Evolutionary conservation across 2,888 invertebrate species (phyloP).

Genomic region (Allygus modestus): DNA sequence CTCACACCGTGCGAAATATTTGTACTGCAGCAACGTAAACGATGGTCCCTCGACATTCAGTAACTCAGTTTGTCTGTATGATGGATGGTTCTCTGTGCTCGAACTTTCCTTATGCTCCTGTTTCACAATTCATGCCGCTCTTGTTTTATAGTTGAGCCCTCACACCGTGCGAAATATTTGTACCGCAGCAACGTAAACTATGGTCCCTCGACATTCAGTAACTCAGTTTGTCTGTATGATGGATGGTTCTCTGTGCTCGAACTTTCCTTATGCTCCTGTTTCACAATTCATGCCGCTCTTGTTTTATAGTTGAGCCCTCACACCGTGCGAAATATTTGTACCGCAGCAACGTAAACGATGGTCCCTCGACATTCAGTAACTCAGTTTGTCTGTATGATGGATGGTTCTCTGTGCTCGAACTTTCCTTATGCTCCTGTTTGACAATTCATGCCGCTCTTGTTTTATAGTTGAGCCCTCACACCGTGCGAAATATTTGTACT

Average conservation of each 20-base stretch:
- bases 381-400: not conserved
- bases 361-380: too few relatives aligned
- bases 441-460: not conserved
- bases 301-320: not conserved
- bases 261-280: not conserved
- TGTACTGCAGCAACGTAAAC: too few relatives aligned
- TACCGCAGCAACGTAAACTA: not conserved
- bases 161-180: not conserved
- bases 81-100: conserved; percentile 16
- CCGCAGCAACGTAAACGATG: not conserved
- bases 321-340: conserved; percentile 1
- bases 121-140: not conserved
- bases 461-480: not conserved
- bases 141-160: not conserved
- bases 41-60: too few relatives aligned
- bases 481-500: conserved; percentile 1
- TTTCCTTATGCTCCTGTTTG: not conserved
- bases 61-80: too few relatives aligned
- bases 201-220: too few relatives aligned
- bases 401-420: not conserved
- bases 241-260: conserved; percentile 4
- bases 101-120: not conserved
- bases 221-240: not conserved
- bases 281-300: not conserved
- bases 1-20: too few relatives aligned